Evolutionary conservation across 2,113 vertebrate species (phyloP), one percentile per base, ranked within the genome.

Genomic region (Onychorhynchus coronatus): DNA sequence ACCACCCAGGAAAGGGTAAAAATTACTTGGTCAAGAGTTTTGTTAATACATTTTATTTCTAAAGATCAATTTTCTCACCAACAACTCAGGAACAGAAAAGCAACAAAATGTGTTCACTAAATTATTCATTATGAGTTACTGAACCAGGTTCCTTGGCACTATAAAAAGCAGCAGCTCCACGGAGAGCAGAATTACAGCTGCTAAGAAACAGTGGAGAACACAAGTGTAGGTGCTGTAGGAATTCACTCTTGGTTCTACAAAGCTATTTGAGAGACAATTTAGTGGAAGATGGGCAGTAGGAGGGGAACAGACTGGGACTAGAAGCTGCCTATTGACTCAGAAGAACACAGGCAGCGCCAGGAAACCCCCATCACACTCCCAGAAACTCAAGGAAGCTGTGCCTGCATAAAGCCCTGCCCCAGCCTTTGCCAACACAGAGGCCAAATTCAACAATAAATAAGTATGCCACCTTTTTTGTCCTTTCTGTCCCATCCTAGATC

Each of bases 361-460:
- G n/a, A 46, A 18, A 83, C 3, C 10, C 28, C 46, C 62, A 68
- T 1, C 76, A 70, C 31, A 19, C 0, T 7, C 1, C 0, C 0
- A 1, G 3, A 37, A 24, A 79, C 22, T 37, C 44, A n/a, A 0
- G 28, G n/a, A 63, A 41, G 14, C 23, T 52, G 25, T 12, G 16
- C 16, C 39, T 71, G 20, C 50, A 21, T 3, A 23, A 78, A 72
- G 19, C 22, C 55, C 49, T 62, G 19, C 11, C 30, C 35, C 15
- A 55, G 5, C 18, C 33, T 66, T 21, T 13, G 37, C n/a, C 27
- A 46, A 5, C 2, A 5, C 37, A 56, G 9, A 70, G 50, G 7
- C 11, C 7, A 9, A 53, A 77, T 21, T 49, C 27, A 61, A 2
- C 0, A 7, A 0, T 3, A 42, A 27, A 4, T 5, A 4, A 50